A percentile compares a stretch with the other conserved stretches of the same genome.
These are phyloP conservation scores for Daboia siamensis DNA, from an alignment of 2,113 vertebrate genomes.

Conservation along the genomic window DNA sequence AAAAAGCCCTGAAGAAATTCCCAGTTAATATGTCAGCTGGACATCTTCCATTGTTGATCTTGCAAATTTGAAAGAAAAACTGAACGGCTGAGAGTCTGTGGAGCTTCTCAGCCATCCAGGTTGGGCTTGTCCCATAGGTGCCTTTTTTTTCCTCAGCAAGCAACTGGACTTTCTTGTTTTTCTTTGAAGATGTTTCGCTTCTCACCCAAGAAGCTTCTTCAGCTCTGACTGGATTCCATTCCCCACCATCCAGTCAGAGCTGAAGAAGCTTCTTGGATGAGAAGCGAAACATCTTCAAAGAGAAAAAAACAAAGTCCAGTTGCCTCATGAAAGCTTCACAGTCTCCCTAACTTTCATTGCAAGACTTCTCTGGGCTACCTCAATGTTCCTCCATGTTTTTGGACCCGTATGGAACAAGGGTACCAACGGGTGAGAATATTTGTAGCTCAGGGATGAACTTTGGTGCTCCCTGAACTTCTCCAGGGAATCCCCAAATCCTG, in stretches of 20 bases:
- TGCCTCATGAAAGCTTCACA: neutral
- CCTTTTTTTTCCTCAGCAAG: too few relatives aligned
- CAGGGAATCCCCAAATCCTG: neutral
- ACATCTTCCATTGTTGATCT: neutral
- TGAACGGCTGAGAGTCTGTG: neutral
- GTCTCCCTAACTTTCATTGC: neutral
- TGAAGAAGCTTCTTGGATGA: too few relatives aligned
- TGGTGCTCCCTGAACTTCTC: neutral
- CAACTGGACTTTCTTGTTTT: too few relatives aligned
- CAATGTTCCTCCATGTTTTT: neutral
- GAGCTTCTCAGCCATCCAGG: too few relatives aligned
- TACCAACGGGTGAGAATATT: neutral
- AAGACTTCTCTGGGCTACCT: neutral
- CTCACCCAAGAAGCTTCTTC: too few relatives aligned
- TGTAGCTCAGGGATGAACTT: neutral
- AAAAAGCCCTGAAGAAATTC: neutral
- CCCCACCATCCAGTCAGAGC: too few relatives aligned
- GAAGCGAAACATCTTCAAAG: too few relatives aligned
- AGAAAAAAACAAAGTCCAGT: too few relatives aligned
- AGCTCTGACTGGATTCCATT: too few relatives aligned
- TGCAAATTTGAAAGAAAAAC: neutral
- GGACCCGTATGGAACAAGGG: neutral
- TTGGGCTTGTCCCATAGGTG: too few relatives aligned
- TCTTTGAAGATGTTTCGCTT: too few relatives aligned
- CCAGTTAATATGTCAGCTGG: neutral